Percentiles rank a stretch among this genome's conserved stretches.
Conservation (phyloP, 2,888 invertebrate genomes). For the Drosophila differens region DNA sequence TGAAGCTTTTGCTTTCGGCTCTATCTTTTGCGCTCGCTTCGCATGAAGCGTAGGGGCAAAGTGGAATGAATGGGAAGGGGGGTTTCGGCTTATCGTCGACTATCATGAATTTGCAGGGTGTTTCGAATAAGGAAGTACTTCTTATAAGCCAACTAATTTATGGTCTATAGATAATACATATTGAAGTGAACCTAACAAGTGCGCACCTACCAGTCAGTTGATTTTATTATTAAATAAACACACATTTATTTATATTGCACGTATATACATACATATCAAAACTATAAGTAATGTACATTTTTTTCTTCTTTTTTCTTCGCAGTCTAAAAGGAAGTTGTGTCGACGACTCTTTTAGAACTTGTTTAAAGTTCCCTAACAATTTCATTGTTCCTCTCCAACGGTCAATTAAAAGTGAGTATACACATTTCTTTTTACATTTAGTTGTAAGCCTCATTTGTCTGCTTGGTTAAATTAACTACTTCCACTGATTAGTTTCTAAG, state of each 20-base stretch:
- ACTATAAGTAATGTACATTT: constrained; percentile 41
- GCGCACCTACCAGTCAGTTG: not conserved
- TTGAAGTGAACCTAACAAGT: not conserved
- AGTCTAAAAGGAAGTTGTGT: constrained; percentile 83
- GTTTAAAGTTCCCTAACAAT: constrained; percentile 83
- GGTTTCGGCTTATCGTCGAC: constrained; percentile 21
- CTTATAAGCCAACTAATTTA: not conserved
- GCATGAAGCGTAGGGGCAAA: not conserved
- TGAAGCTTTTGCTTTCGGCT: constrained; percentile 46
- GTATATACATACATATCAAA: constrained; percentile 12
- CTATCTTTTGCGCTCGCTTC: not conserved
- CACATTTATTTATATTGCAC: not conserved
- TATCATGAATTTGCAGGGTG: constrained; percentile 28
- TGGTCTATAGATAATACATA: not conserved
- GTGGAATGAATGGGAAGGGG: not conserved
- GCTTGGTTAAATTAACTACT: constrained; percentile 37
- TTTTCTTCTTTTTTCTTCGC: constrained; percentile 59
- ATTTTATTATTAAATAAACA: not conserved
- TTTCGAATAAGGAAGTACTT: constrained; percentile 48
- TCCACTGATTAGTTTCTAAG: constrained; percentile 54
- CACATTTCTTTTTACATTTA: constrained; percentile 26
- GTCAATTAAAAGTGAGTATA: constrained; percentile 83
- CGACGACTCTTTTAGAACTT: constrained; percentile 83
- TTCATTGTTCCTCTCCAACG: constrained; percentile 84
- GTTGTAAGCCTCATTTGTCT: constrained; percentile 23